Percentiles rank a stretch among this genome's conserved stretches.
Evolutionary conservation across 2,888 invertebrate genomes (phyloP).

Genomic region (Dugesia japonica): DNA sequence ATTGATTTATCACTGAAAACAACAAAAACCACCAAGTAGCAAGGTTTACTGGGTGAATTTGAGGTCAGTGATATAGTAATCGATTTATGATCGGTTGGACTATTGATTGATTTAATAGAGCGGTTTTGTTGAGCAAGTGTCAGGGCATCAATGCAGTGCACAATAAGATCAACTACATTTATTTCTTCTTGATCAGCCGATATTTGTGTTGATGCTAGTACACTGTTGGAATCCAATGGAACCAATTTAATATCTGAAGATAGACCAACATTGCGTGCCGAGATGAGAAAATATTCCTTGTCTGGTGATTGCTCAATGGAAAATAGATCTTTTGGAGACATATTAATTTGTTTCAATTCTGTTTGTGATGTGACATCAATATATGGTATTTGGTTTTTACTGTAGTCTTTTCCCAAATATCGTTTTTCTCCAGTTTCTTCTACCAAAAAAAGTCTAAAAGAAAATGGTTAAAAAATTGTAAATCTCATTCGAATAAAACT

Average conservation of each 20-base stretch:
- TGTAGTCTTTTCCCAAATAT: not conserved
- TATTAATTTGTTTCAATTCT: not conserved
- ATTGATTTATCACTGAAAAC: not conserved
- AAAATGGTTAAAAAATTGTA: no score
- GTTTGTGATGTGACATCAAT: not conserved
- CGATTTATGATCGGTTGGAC: not conserved
- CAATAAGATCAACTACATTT: not conserved
- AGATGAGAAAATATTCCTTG: not conserved
- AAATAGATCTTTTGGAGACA: not conserved
- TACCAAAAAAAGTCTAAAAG: not conserved
- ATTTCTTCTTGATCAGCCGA: not conserved
- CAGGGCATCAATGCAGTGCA: not conserved
- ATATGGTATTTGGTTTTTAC: not conserved
- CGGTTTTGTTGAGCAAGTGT: not conserved
- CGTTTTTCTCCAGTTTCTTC: slow-evolving; percentile 12
- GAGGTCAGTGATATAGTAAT: not conserved
- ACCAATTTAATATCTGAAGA: not conserved
- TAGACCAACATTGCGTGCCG: not conserved
- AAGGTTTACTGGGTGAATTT: not conserved
- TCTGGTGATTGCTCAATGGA: not conserved
- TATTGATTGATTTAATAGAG: not conserved
- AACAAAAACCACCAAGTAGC: not conserved
- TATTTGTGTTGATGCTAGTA: not conserved
- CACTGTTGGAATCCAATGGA: not conserved
- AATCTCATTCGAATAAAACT: no score